Base-by-base conservation (phyloP, 2,113 vertebrate species). In the Esox niger region DNA sequence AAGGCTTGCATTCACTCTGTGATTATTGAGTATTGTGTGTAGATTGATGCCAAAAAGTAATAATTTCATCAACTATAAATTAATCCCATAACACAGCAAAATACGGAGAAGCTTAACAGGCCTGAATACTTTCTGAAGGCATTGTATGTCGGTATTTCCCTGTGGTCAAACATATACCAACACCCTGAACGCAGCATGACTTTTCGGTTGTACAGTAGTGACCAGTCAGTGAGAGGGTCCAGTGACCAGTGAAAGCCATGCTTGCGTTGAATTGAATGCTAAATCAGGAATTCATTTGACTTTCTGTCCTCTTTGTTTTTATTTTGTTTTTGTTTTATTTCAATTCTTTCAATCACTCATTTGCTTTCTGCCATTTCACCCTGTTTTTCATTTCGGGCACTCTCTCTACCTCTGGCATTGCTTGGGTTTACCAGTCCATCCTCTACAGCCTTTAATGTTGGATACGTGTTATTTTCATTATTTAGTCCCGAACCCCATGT, bases 401-500 rank as follows among this genome's bases (percentile, higher is more conserved):
- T 87, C 79, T 74, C 74, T 76, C 63, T 82, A 73, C 90, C 64
- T 83, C 74, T 90, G 83, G 88, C 84, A 30, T 62, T 88, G 87
- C 87, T 87, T 87, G 89, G 91, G 89, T 89, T 92, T 80, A 83
- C 80, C 91, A 94, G 91, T 92, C 89, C 91, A 94, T 89, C 84
- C 88, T 78, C 85, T 93, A 89, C 91, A 91, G 91, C 88, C 89
- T 88, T 89, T 94, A 93, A 95, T 92, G 87, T 90, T 84, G 87
- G 87, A 91, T 90, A 86, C 90, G 88, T 95, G 90, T 95, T 93
- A 90, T 92, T 93, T 92, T 91, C 87, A 88, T 91, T 91, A 90
- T 93, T 92, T 92, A 99, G 97, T 98, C 88, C 97, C 96, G 85
- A 96, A 94, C 89, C 95, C 94, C 88, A 93, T 97, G 93, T 98